Conservation (phyloP, 2,888 invertebrate genomes). For the Cistogaster globosa region DNA sequence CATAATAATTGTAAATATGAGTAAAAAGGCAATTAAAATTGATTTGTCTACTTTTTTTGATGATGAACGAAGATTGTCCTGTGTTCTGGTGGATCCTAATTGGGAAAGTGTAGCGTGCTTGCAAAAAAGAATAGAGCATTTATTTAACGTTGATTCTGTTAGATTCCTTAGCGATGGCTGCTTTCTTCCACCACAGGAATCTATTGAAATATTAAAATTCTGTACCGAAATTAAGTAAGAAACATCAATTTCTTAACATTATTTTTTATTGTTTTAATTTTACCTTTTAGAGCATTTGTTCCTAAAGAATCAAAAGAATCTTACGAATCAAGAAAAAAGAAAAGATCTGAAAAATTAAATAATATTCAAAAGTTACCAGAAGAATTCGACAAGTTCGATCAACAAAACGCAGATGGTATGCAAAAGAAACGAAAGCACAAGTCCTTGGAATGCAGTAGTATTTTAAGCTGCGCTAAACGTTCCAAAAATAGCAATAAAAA, state of each 20-base stretch:
- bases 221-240: constrained; percentile 68
- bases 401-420: background rate
- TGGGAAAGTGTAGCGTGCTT: constrained; percentile 72
- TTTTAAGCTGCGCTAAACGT: constrained; percentile 54
- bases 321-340: constrained; percentile 60
- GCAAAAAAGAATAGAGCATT: constrained; percentile 70
- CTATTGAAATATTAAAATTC: constrained; percentile 72
- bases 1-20: constrained; percentile 67
- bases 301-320: constrained; percentile 51
- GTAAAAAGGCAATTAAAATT: constrained; percentile 73
- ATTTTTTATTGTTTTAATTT: background rate
- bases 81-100: constrained; percentile 72
- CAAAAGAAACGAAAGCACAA: constrained; percentile 65
- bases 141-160: constrained; percentile 72
- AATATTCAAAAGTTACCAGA: background rate
- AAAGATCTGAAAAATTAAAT: constrained; percentile 51
- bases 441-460: constrained; percentile 41
- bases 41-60: constrained; percentile 74
- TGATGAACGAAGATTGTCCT: constrained; percentile 73
- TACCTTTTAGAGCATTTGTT: constrained; percentile 65
- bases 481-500: constrained; percentile 54
- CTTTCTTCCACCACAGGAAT: constrained; percentile 73
- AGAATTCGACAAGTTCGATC: background rate
- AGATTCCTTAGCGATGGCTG: constrained; percentile 72
- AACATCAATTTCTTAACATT: background rate